Evolutionary conservation across 2,888 invertebrate genomes (phyloP), one percentile per base, ranked within the genome.

Genomic region (Pyrochroa serraticornis): DNA sequence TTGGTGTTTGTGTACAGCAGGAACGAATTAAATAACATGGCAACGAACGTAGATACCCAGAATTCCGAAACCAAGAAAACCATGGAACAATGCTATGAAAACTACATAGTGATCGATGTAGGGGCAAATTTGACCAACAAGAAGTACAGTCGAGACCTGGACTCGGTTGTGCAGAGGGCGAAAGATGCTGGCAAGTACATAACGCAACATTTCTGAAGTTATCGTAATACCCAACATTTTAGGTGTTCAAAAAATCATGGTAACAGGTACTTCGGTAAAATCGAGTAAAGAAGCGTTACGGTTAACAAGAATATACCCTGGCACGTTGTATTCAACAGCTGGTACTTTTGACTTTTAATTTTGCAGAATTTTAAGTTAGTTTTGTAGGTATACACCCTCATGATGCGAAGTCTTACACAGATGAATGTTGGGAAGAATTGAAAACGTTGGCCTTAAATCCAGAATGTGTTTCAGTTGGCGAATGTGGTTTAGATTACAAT

Each of bases 201-300:
- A 31, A 33, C 38, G 30, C 12, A 7, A 30, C 36, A 30, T 37
- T 39, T 3, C 30, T 3, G 22, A 22, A 22, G 22, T 22, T 22
- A 5, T 22, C 3, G 3, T 22, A 22, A 22, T 3, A 2, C 22
- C 22, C 22, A 22, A 2, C 38, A 62, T 75, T 76, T 1, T 73
- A 93, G 93, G 95, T 71, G 93, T 96, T 74, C 92, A 93, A 78
- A 95, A 95, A 81, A 91, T 95, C 60, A 93, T 95, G 89, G 95
- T 95, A 58, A 93, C 93, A 51, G 95, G 95, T 44, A 93, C 92
- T 64, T 94, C 93, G 67, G 88, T 95, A 54, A 88, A 91, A 78
- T 89, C 89, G 55, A 94, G 94, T 75, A 94, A 93, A 81, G 95
- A 95, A 82, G 94, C 94, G 49, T 81, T 95, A 60, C 85, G 95